Conservation (phyloP, 2,797 vertebrate genomes). For the Xenentodon cancila region DNA sequence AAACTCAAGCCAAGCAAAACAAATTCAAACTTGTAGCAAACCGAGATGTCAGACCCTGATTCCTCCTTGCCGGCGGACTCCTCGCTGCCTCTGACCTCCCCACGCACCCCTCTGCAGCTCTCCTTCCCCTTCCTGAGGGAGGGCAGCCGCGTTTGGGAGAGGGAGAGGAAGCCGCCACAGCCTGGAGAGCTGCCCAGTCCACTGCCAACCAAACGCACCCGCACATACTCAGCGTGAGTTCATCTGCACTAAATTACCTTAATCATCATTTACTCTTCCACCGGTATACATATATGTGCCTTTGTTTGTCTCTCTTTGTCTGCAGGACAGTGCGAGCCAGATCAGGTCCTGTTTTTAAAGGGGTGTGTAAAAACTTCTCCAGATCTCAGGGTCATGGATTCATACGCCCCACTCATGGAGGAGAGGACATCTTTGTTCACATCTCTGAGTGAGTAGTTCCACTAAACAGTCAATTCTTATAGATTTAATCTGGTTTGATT, state of each 20-base stretch:
- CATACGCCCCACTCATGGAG: slow-evolving; percentile 90
- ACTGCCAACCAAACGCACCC: slow-evolving; percentile 95
- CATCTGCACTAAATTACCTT: neutral
- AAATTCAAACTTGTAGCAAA: neutral
- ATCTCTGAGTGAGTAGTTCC: slow-evolving; percentile 92
- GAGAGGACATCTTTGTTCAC: slow-evolving; percentile 97
- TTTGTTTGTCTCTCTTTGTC: slow-evolving; percentile 19
- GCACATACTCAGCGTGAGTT: slow-evolving; percentile 97
- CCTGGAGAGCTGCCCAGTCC: slow-evolving; percentile 92
- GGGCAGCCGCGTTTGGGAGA: slow-evolving; percentile 91
- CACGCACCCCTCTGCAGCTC: slow-evolving; percentile 86
- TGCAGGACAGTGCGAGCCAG: slow-evolving; percentile 92
- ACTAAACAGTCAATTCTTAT: neutral
- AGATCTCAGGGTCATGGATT: slow-evolving; percentile 97
- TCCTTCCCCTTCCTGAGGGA: slow-evolving; percentile 95
- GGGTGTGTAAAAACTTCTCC: slow-evolving; percentile 96
- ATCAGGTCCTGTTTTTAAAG: slow-evolving; percentile 92
- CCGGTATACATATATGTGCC: neutral
- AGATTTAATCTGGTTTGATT: neutral
- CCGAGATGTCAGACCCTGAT: slow-evolving; percentile 78
- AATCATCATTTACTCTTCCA: neutral
- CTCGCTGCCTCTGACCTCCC: slow-evolving; percentile 84
- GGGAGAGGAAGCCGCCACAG: slow-evolving; percentile 85
- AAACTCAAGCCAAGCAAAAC: slow-evolving; percentile 16
- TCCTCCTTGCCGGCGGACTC: slow-evolving; percentile 66